Evolutionary conservation across 2,888 invertebrate genomes (phyloP).

Genomic region (Temnothorax rugatulus): DNA sequence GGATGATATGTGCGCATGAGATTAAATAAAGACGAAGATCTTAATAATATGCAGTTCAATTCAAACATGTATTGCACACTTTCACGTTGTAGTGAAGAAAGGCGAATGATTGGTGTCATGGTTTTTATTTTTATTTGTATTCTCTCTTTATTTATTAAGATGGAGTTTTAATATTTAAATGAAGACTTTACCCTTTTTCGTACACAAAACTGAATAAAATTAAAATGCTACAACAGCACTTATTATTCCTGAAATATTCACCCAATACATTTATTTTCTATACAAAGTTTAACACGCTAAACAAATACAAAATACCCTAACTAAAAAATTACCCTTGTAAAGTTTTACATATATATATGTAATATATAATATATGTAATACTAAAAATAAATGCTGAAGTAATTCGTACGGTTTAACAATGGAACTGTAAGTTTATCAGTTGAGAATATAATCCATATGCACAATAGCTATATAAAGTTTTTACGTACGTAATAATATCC

Average conservation of each 20-base stretch:
- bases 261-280: constrained; percentile 48
- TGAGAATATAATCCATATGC: constrained; percentile 29
- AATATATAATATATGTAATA: constrained; percentile 1
- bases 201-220: constrained; percentile 73
- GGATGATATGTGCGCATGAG: constrained; percentile 58
- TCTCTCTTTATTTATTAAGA: constrained; percentile 74
- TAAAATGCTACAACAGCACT: constrained; percentile 70
- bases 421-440: constrained; percentile 14
- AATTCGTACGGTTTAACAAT: constrained; percentile 18
- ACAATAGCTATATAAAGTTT: constrained; percentile 16
- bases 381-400: constrained; percentile 39
- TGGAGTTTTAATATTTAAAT: constrained; percentile 76
- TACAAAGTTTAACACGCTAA: constrained; percentile 31
- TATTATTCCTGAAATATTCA: constrained; percentile 53
- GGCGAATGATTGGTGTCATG: constrained; percentile 57
- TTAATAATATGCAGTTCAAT: constrained; percentile 61
- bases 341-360: constrained; percentile 22
- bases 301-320: constrained; percentile 23
- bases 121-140: constrained; percentile 68
- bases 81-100: constrained; percentile 60
- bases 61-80: constrained; percentile 43
- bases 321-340: constrained; percentile 15
- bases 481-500: neutral
- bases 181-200: constrained; percentile 73
- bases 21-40: constrained; percentile 66